Evolutionary conservation across 2,113 vertebrate genomes (phyloP), one percentile per base, ranked within the genome.

Genomic region (Urocolius indicus): DNA sequence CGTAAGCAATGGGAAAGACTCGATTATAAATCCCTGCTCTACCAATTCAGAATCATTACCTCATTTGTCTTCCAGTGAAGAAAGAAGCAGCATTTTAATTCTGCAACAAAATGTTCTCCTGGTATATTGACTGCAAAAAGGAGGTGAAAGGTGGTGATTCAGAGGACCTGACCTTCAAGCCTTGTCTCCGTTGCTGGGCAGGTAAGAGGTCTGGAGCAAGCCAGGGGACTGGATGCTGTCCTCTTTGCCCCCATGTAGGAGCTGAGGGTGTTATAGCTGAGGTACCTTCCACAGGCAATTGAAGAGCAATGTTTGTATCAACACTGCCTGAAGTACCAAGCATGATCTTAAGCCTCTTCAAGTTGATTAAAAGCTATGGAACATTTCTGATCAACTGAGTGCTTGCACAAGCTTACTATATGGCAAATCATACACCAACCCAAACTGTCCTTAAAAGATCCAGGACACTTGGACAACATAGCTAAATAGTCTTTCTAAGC

Each of bases 351-450:
- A 69, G 71, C 73, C 17, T 27, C 67, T 92, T 83, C 82, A 73
- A 49, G 71, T 7, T 88, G 88, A 87, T 93, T 90, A 77, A 96
- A 90, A 90, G 32, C 27, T 14, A 5, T 22, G 51, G 43, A 76
- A 87, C 27, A 19, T 36, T 91, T 79, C 32, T 87, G 87, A 84
- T 71, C 63, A 67, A 78, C 18, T n/a, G 61, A 94, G 78, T 69
- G 26, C 54, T 93, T 74, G 46, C 61, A 74, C 59, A 66, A 46
- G 38, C 43, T 90, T 30, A 30, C 54, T 75, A 14, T 45, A 41
- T 16, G 46, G 67, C n/a, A 79, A 58, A 82, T 12, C 67, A 88
- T 79, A 92, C 61, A 90, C 34, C 11, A 10, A 27, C 45, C 75
- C 95, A 93, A 90, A 74, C 16, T 29, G 38, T 52, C 72, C 72